These are phyloP conservation scores for Heterodera schachtii DNA, from an alignment of 1,140 invertebrate genomes.

Conservation along the genomic window DNA sequence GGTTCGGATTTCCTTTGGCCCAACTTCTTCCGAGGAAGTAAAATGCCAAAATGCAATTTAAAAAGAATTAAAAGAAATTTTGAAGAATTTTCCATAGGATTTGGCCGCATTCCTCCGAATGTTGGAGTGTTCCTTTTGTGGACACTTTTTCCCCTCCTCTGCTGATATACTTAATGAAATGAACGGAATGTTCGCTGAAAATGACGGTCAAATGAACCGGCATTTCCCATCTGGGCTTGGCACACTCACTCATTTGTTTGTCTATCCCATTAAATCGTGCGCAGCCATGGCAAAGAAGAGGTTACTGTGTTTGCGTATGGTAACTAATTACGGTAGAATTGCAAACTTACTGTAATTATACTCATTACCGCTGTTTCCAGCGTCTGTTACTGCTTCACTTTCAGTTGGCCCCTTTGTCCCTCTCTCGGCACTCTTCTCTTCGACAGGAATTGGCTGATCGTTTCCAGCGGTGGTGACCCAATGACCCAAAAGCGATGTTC, in stretches of 20 bases:
- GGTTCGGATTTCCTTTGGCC: slow-evolving; percentile 88
- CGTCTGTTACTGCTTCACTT: slow-evolving; percentile 42
- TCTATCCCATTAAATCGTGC: slow-evolving; percentile 94
- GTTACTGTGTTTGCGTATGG: slow-evolving; percentile 10
- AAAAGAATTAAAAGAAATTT: not conserved
- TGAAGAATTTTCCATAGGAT: slow-evolving; percentile 39
- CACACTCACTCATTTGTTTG: slow-evolving; percentile 73
- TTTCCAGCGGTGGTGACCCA: slow-evolving; percentile 77
- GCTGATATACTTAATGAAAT: not conserved
- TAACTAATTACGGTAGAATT: slow-evolving; percentile 9
- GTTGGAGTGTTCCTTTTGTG: slow-evolving; percentile 48
- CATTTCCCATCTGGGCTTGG: slow-evolving; percentile 24
- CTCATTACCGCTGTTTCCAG: no score
- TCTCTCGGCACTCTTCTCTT: slow-evolving; percentile 76
- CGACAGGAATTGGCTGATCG: slow-evolving; percentile 89
- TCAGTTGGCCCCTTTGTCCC: slow-evolving; percentile 75
- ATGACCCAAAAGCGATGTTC: slow-evolving; percentile 84
- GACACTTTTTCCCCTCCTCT: not conserved
- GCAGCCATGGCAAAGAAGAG: slow-evolving; percentile 74
- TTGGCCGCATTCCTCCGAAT: slow-evolving; percentile 40
- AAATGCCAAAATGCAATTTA: slow-evolving; percentile 62
- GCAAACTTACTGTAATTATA: no score
- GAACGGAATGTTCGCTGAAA: slow-evolving; percentile 2
- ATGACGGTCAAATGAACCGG: slow-evolving; percentile 19
- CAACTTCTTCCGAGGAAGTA: slow-evolving; percentile 79